These are phyloP conservation scores for Leucozona laternaria DNA, from an alignment of 2,888 invertebrate genomes.

Conservation along the genomic window DNA sequence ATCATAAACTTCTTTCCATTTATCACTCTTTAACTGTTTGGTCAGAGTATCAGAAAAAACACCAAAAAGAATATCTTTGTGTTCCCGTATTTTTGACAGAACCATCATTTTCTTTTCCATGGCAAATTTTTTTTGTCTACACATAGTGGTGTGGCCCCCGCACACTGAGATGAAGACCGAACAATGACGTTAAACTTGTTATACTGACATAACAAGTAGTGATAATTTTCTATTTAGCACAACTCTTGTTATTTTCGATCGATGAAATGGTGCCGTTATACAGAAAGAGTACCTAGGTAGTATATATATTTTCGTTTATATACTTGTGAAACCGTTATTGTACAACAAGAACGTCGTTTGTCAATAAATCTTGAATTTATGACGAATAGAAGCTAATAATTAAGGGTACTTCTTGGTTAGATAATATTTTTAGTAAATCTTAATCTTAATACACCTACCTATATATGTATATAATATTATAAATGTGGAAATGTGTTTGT, in stretches of 20 bases:
- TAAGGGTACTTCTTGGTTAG: no score
- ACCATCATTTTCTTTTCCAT: slow-evolving; percentile 16
- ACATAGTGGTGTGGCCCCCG: not conserved
- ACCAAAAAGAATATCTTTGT: slow-evolving; percentile 14
- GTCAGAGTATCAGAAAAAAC: slow-evolving; percentile 5
- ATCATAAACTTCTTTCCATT: slow-evolving; percentile 14
- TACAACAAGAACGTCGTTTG: no score
- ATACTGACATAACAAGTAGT: slow-evolving; percentile 10
- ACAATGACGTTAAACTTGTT: slow-evolving; percentile 17
- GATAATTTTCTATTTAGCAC: not conserved
- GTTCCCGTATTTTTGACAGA: not conserved
- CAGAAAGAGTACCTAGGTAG: not conserved
- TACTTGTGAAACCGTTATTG: not conserved
- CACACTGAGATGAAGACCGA: not conserved
- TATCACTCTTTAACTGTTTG: not conserved
- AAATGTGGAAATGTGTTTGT: no score
- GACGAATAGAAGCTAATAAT: no score
- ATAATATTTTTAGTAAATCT: no score
- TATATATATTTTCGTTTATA: not conserved
- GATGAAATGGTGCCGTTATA: not conserved
- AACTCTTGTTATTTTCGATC: slow-evolving; percentile 29
- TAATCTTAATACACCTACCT: no score
- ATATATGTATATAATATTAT: no score
- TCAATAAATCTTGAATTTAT: no score
- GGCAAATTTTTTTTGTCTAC: not conserved